Base-by-base conservation (phyloP, 1,140 invertebrate genomes). In the Apis dorsata region DNA sequence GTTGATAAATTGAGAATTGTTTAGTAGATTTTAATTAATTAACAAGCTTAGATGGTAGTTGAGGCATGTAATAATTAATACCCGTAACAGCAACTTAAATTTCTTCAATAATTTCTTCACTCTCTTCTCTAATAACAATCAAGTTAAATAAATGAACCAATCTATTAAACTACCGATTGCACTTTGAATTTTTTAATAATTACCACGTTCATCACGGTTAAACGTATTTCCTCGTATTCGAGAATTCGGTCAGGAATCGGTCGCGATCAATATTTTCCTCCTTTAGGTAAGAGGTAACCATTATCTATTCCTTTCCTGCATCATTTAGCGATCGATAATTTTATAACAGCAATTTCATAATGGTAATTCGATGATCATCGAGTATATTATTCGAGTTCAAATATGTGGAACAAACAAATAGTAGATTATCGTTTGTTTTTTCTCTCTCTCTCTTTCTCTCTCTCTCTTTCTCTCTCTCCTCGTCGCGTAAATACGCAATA, bases 161-260 rank as follows among this genome's bases (percentile, higher is more conserved):
- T 81, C 79, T 17, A 28, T 17, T 28, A n/a, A 51, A 49, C 72
- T 55, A 70, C 77, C 62, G 80, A 77, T 82, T 44, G 65, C 73
- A n/a, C 73, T 81, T 60, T 82, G 57, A 77, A 77, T 82, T 82
- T 70, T 82, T 82, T 74, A 77, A 49, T 77, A 77, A 77, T 82
- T 77, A 66, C 44, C 73, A 44, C 21, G 55, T 28, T 62, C 55
- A n/a, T 51, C 55, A 17, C 49, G 28, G 71, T 28, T 19, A 53
- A 57, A 73, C 49, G 17, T 21, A 55, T 51, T n/a, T 53, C 19
- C 21, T 12, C 19, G 34, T 71, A 34, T 7, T 51, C 77, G 53
- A 21, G 24, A 71, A 71, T 60, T 59, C 77, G 53, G 28, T 66
- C 75, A 78, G 63, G 75, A 68, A 53, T 53, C 55, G 70, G 51